Percentiles rank a stretch among this genome's conserved stretches.
Conservation (phyloP, 1,140 invertebrate genomes). For the Drosophila repletoides region DNA sequence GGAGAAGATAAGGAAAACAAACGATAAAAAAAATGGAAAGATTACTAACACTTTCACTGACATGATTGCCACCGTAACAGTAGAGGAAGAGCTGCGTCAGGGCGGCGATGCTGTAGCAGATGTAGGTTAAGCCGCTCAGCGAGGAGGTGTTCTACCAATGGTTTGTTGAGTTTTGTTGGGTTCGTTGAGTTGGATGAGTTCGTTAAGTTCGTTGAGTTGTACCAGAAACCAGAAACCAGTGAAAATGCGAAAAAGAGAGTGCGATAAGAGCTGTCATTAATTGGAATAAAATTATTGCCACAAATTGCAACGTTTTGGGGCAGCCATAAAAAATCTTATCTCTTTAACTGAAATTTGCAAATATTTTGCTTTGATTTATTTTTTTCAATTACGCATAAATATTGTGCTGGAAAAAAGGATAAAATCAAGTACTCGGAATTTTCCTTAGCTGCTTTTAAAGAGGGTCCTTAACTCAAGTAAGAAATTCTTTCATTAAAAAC, state of each 20-base stretch:
- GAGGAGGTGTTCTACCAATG: slow-evolving; percentile 65
- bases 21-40: slow-evolving; percentile 6
- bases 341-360: too few species aligned
- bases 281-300: slow-evolving; percentile 36
- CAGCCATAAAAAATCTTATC: too few species aligned
- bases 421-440: too few species aligned
- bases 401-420: too few species aligned
- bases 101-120: slow-evolving; percentile 70
- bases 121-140: slow-evolving; percentile 75
- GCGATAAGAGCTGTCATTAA: slow-evolving; percentile 41
- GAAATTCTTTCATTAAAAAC: too few species aligned
- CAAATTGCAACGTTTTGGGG: too few species aligned
- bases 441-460: too few species aligned
- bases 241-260: slow-evolving; percentile 10
- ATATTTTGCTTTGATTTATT: too few species aligned
- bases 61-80: slow-evolving; percentile 72
- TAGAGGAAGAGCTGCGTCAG: slow-evolving; percentile 75
- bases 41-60: slow-evolving; percentile 74
- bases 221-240: too few species aligned
- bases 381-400: too few species aligned
- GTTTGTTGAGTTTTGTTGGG: background rate
- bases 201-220: background rate
- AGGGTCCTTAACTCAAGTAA: too few species aligned
- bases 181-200: background rate
- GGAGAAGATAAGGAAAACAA: background rate